Percentiles rank a stretch among this genome's conserved stretches.
These are phyloP conservation scores for Lepus oiostolus DNA, from an alignment of 2,797 vertebrate genomes.

Conservation along the genomic window DNA sequence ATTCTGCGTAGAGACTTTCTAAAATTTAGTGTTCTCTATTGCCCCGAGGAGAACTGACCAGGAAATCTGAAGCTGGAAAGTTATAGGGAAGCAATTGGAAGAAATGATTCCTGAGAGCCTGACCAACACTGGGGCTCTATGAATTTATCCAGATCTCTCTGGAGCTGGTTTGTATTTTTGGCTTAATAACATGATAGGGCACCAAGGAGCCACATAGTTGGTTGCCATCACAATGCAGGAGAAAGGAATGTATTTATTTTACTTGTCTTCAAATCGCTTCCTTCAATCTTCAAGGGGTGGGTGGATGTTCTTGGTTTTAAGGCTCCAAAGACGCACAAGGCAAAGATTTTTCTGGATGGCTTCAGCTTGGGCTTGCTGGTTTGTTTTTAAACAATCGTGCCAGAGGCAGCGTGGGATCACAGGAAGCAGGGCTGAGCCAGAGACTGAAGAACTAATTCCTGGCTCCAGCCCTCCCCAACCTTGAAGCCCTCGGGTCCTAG, in stretches of 20 bases:
- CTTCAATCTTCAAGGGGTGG: background rate
- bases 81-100: background rate
- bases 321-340: background rate
- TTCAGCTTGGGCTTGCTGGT: background rate
- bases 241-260: constrained; percentile 22
- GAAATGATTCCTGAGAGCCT: background rate
- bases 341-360: background rate
- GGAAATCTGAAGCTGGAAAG: background rate
- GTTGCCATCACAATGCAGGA: background rate
- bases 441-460: background rate
- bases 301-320: background rate
- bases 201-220: background rate
- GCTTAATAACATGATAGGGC: background rate
- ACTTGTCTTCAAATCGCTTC: constrained; percentile 9
- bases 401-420: background rate
- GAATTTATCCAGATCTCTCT: background rate
- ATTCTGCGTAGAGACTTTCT: background rate
- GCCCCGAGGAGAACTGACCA: background rate
- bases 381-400: constrained; percentile 54
- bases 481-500: background rate
- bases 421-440: background rate
- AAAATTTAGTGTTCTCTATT: background rate
- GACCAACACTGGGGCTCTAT: background rate
- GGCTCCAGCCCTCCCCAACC: background rate
- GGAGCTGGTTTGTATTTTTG: background rate